Conservation (phyloP, 2,113 vertebrate species). For the Marcusenius ussheri region DNA sequence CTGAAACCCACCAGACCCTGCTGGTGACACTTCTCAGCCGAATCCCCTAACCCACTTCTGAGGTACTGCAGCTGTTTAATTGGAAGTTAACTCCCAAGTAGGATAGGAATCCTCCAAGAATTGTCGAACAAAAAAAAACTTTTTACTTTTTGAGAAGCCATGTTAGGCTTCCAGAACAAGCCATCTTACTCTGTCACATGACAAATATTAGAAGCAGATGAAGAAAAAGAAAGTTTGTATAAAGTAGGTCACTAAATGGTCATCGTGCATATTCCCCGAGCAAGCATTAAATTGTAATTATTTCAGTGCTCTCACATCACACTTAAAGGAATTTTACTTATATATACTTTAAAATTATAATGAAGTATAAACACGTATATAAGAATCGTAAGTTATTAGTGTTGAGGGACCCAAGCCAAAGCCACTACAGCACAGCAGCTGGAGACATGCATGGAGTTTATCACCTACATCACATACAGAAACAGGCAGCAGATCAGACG, state of each 20-base stretch:
- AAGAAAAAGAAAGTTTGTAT: background rate
- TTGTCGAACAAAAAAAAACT: background rate
- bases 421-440: background rate
- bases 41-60: background rate
- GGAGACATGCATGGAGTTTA: background rate
- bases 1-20: background rate
- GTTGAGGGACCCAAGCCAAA: background rate
- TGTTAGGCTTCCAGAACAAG: background rate
- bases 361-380: background rate
- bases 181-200: background rate
- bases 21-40: background rate
- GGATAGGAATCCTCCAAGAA: background rate
- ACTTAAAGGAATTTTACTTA: background rate
- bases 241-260: background rate
- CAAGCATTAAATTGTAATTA: background rate
- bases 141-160: background rate
- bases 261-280: background rate
- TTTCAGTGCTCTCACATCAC: background rate
- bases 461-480: background rate
- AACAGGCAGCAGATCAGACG: conserved; percentile 26
- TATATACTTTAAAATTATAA: background rate
- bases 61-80: background rate
- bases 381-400: background rate
- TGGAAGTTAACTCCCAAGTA: background rate
- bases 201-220: background rate